Evolutionary conservation across 2,113 vertebrate genomes (phyloP).

Genomic region (rabbit (Oryctolagus cuniculus)): mOryCun1.1 NC_091445.1:91299001-91299500

Average conservation of each 20-base stretch:
- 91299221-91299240: neutral
- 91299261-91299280: neutral
- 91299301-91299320: neutral
- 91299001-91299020: neutral
- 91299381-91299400: neutral
- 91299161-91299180: neutral
- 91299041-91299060: neutral
- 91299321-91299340: neutral
- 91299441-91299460: neutral
- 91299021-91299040: neutral
- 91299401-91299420: neutral
- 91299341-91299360: neutral
- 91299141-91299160: neutral
- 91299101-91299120: too few species aligned
- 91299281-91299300: neutral
- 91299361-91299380: neutral
- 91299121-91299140: rapidly evolving
- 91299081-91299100: neutral
- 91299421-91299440: neutral
- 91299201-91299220: neutral
- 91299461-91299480: neutral
- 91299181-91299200: neutral
- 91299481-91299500: neutral
- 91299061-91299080: neutral
- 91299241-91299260: slow-evolving; percentile 43